Evolutionary conservation across 2,888 invertebrate genomes (phyloP), one percentile per base, ranked within the genome.

Genomic region (Magallana nippona): DNA sequence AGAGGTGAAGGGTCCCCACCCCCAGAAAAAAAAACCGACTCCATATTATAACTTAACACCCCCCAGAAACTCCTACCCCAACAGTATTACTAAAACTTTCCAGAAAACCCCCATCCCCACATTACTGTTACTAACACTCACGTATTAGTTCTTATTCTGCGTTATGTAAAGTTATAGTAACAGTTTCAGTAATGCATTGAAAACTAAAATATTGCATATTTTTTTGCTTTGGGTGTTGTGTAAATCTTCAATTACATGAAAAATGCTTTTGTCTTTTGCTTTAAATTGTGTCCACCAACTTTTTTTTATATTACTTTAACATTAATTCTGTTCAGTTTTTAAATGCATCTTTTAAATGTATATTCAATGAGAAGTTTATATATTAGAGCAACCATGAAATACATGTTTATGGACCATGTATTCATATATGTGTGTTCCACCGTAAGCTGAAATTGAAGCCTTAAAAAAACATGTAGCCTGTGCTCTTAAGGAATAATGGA

Each of bases 221-320:
- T 71, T 15, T 71, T 32, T 71, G 71, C 71, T 71, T 71, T 71
- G 15, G 71, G 32, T 71, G 71, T 71, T 71, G 71, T 71, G 13
- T 27, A 44, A 44, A 71, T 15, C 13, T n/a, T 60, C n/a, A 71
- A 27, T 32, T 22, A 22, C 32, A 22, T 22, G 22, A 13, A 22
- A 71, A 71, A 32, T 71, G 71, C 71, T 71, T 27, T 71, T 27
- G 60, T 60, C 19, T 27, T 22, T 15, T 71, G 22, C 71, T 71
- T 22, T 22, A 27, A 71, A 15, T 71, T 71, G 2, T 27, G 27
- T 71, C 11, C 27, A 71, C 27, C 71, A 27, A 71, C 2, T 27
- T 22, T 27, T 71, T 62, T 22, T 27, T 15, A 27, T 71, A 32
- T 32, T 71, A 15, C 2, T 62, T 22, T 22, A 19, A 62, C 19